Evolutionary conservation across 2,797 vertebrate species (phyloP).

Genomic region (Cheirogaleus major): DNA sequence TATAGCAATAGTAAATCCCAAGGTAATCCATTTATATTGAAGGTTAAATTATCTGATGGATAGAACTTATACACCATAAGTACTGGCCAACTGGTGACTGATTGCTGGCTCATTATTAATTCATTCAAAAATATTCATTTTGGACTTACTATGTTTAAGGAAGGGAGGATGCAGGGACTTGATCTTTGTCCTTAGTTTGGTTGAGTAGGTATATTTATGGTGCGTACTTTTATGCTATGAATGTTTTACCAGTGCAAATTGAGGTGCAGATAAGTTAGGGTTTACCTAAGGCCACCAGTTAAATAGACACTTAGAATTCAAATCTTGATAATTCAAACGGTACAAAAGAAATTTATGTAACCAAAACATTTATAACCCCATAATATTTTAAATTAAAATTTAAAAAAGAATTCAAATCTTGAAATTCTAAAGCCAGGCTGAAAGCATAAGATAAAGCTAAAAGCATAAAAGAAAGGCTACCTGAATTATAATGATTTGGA

Average conservation of each 20-base stretch:
- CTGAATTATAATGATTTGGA: conserved; percentile 3
- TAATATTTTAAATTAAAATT: too few relatives aligned
- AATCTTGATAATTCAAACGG: background rate
- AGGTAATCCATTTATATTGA: background rate
- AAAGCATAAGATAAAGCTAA: background rate
- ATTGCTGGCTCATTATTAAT: background rate
- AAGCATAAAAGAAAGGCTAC: background rate
- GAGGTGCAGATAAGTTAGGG: background rate
- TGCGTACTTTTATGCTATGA: background rate
- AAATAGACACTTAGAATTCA: conserved; percentile 17
- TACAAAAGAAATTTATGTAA: too few relatives aligned
- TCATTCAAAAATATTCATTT: conserved; percentile 45
- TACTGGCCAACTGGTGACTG: background rate
- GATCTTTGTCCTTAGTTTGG: background rate
- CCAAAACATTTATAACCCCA: too few relatives aligned
- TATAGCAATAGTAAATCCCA: background rate
- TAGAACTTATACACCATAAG: background rate
- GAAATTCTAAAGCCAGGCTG: background rate
- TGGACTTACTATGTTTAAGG: background rate
- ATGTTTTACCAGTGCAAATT: background rate
- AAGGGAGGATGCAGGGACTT: background rate
- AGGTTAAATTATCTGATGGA: background rate
- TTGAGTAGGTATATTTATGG: background rate
- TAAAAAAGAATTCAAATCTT: background rate
- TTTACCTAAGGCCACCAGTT: conserved; percentile 21